A percentile compares a stretch with the other conserved stretches of the same genome.
phyloP scores from a whole-genome alignment of 1,140 invertebrate species.

The Ceratosolen solmsi region DNA sequence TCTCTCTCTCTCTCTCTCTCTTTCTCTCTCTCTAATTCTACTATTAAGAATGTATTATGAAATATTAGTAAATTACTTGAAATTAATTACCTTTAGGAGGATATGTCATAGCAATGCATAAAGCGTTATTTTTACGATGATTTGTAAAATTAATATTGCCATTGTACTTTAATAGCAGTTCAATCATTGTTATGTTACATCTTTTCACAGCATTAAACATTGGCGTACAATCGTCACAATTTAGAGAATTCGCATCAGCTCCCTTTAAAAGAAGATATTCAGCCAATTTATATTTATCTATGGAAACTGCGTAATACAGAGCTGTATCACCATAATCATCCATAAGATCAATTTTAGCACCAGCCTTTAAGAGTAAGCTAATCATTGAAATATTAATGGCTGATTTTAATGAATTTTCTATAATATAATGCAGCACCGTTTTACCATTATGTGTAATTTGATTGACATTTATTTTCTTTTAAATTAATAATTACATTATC shows the following conservation, averaged over 20 bases:
- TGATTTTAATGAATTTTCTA: background rate
- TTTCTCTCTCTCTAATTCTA: too few relatives aligned
- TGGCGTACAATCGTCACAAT: background rate
- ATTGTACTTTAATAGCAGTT: background rate
- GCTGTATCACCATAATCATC: slow-evolving; percentile 17
- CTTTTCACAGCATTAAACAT: slow-evolving; percentile 18
- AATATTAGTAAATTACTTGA: slow-evolving; percentile 2
- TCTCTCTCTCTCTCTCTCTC: too few relatives aligned
- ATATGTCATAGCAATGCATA: background rate
- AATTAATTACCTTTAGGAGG: background rate
- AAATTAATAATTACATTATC: background rate
- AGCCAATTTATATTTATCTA: background rate
- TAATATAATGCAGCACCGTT: slow-evolving; percentile 10
- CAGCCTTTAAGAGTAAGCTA: background rate
- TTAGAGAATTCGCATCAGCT: background rate
- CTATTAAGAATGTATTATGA: too few relatives aligned
- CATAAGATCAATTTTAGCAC: background rate
- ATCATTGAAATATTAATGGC: background rate
- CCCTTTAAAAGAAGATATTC: background rate
- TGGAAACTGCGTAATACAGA: slow-evolving; percentile 12
- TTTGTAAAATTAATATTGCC: background rate
- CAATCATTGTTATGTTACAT: background rate
- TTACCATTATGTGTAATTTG: background rate
- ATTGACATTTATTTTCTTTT: background rate
- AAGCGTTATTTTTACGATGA: background rate